Percentiles rank a stretch among this genome's conserved stretches.
Evolutionary conservation across 2,797 vertebrate species (phyloP).

Genomic region (Sus cebifrons): DNA sequence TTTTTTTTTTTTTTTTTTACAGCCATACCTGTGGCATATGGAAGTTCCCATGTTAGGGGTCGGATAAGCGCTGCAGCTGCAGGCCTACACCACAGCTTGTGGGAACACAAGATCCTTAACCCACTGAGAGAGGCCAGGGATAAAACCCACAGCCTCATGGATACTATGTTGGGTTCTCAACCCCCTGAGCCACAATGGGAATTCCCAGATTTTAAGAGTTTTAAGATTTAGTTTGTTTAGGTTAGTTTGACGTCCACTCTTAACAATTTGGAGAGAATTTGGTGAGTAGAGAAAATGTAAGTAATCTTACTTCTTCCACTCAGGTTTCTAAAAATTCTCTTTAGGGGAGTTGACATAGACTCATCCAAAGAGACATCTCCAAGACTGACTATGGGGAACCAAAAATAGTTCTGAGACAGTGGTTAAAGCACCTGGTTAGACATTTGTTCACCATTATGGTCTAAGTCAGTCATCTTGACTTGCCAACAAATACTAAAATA

Average conservation of each 20-base stretch:
- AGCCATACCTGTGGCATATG: too few relatives aligned
- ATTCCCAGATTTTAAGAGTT: conserved; percentile 2
- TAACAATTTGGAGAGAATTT: conserved; percentile 59
- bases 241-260: background rate
- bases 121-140: too few relatives aligned
- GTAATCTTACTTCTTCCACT: conserved; percentile 39
- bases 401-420: background rate
- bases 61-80: too few relatives aligned
- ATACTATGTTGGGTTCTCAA: too few relatives aligned
- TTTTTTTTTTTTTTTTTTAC: too few relatives aligned
- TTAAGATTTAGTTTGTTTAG: background rate
- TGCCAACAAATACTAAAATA: conserved; percentile 11
- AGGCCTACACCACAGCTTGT: too few relatives aligned
- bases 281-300: conserved; percentile 35
- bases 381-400: background rate
- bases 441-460: background rate
- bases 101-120: too few relatives aligned
- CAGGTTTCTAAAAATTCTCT: conserved; percentile 12
- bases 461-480: background rate
- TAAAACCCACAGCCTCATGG: too few relatives aligned
- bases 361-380: background rate
- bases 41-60: too few relatives aligned
- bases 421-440: background rate
- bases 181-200: too few relatives aligned
- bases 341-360: background rate